Evolutionary conservation across 2,888 invertebrate species (phyloP), one percentile per base, ranked within the genome.

Genomic region (Nymphalis c-album): DNA sequence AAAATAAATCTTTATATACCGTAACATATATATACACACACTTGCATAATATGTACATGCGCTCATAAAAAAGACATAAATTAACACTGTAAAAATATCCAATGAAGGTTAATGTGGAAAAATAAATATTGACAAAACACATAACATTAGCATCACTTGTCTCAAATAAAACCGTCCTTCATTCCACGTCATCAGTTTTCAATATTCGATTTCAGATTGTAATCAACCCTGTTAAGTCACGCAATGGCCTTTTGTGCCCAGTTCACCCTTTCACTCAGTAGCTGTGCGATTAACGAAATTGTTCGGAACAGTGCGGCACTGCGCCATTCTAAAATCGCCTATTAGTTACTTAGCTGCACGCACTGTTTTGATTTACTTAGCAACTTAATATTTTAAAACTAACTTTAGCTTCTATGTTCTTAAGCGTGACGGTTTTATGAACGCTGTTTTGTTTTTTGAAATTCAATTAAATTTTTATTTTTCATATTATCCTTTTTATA

Each of bases 271-370:
- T 59, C 61, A 45, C 46, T 65, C 63, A 62, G 51, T 65, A 22
- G 65, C 63, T 60, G 17, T 40, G 60, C 69, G 65, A 70, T 73
- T 71, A 73, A 70, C 64, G 51, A 71, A 73, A 73, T 71, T 71
- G 70, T 70, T 64, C 60, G 58, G 70, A 71, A 68, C 53, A 64
- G 63, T 71, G 68, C 73, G 71, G 60, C 67, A 73, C 64, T 73
- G 71, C 73, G 73, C 68, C 71, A 71, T 69, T 71, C 58, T 55
- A 48, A 62, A 60, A 68, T 68, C 71, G 46, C 63, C 64, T 61
- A 61, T 66, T 71, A 66, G 68, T 68, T 59, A 57, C 58, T 66
- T 22, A 46, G 57, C 60, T 68, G 65, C 71, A 71, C 71, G 68
- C 66, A 66, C 63, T 58, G 51, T 63, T 66, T 60, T 53, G 48